Percentiles rank a stretch among this genome's conserved stretches.
Evolutionary conservation across 2,113 vertebrate species (phyloP).

Genomic region (Chamaea fasciata): DNA sequence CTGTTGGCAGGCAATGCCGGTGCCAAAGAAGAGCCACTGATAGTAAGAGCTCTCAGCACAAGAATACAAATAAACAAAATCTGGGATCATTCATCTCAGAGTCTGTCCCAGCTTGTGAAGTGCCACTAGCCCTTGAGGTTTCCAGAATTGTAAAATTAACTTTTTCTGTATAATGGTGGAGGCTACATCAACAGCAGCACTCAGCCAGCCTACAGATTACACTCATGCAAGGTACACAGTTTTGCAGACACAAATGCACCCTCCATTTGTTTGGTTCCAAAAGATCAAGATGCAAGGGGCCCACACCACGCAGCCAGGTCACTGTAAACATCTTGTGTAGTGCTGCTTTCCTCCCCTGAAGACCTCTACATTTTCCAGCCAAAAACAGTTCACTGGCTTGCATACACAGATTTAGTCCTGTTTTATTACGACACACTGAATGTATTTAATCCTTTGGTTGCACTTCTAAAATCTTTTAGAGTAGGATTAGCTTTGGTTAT

Average conservation of each 20-base stretch:
- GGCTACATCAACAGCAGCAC: not conserved
- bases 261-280: not conserved
- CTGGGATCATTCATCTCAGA: not conserved
- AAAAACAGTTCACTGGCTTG: not conserved
- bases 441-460: not conserved
- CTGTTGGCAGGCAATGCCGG: not conserved
- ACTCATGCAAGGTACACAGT: not conserved
- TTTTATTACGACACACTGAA: not conserved
- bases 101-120: not conserved
- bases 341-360: not conserved
- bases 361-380: not conserved
- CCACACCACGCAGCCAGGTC: not conserved
- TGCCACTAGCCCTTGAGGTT: not conserved
- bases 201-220: not conserved
- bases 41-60: not conserved
- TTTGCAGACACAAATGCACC: not conserved
- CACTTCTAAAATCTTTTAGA: not conserved
- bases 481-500: not conserved
- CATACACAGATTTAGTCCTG: not conserved
- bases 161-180: not conserved
- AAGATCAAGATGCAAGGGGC: not conserved
- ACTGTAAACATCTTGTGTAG: not conserved
- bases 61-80: not conserved
- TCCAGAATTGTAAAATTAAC: not conserved
- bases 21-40: not conserved